Percentiles rank a stretch among this genome's conserved stretches.
These are phyloP conservation scores for Chaenocephalus aceratus DNA, from an alignment of 2,113 vertebrate species.

Conservation along the genomic window DNA sequence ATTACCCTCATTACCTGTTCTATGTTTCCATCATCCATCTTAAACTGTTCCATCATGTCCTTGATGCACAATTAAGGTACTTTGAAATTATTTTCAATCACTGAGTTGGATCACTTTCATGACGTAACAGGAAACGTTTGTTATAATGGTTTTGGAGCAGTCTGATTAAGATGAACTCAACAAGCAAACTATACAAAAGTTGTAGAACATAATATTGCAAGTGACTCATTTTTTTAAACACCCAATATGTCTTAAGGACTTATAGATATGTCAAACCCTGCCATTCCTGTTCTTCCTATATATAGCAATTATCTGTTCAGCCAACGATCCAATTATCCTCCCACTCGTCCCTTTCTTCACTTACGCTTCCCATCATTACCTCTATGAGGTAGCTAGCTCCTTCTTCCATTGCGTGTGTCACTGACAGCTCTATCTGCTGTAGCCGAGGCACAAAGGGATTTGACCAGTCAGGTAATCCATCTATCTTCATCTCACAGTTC, in stretches of 20 bases:
- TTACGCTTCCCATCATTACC: neutral
- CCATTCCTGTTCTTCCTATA: neutral
- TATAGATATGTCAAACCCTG: neutral
- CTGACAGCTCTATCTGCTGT: conserved; percentile 53
- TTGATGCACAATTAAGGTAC: no score
- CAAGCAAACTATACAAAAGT: neutral
- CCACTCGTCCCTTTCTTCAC: neutral
- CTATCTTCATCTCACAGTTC: conserved; percentile 40
- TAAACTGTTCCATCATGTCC: no score
- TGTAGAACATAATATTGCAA: no score
- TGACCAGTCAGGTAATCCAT: conserved; percentile 65
- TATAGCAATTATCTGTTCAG: conserved; percentile 4
- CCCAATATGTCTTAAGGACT: neutral
- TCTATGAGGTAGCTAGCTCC: conserved; percentile 32
- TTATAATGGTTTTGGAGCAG: no score
- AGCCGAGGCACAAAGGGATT: conserved; percentile 44
- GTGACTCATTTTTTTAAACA: neutral
- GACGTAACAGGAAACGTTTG: no score
- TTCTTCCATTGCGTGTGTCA: conserved; percentile 19
- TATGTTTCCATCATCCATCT: no score
- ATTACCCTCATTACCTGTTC: no score
- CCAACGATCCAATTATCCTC: neutral
- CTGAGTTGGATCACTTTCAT: no score
- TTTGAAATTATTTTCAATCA: no score
- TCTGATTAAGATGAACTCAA: no score